phyloP scores from a whole-genome alignment of 2,113 vertebrate genomes.

The Pao palembangensis region DNA sequence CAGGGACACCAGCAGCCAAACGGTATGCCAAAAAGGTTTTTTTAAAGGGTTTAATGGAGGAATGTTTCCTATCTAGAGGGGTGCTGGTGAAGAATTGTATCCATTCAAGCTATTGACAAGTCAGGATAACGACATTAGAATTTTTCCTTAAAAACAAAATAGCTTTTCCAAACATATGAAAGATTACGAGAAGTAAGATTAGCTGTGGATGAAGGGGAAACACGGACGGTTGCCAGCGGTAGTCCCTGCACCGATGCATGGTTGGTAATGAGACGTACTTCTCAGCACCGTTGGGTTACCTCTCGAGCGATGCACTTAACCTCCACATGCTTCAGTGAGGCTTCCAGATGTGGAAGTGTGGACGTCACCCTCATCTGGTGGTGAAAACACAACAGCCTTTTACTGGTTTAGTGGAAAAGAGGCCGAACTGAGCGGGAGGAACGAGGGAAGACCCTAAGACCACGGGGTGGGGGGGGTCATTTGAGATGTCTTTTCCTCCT shows the following conservation, averaged over 20 bases:
- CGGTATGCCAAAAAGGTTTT: constrained; percentile 32
- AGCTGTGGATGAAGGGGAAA: background rate
- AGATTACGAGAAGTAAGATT: background rate
- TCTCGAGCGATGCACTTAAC: constrained; percentile 45
- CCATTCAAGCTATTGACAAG: constrained; percentile 1
- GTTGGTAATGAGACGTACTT: constrained; percentile 21
- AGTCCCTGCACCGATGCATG: constrained; percentile 21
- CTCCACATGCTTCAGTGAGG: constrained; percentile 30
- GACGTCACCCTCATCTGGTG: constrained; percentile 11
- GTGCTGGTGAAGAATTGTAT: constrained; percentile 29
- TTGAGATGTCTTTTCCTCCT: constrained; percentile 70
- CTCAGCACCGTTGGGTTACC: constrained; percentile 16
- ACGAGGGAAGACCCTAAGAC: constrained; percentile 6
- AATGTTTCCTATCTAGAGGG: constrained; percentile 29
- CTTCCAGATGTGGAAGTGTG: constrained; percentile 32
- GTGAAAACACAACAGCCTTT: constrained; percentile 39
- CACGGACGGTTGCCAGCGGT: constrained; percentile 12
- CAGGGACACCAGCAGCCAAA: constrained; percentile 33
- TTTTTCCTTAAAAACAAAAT: background rate
- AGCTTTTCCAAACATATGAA: no score
- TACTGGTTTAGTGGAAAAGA: constrained; percentile 14
- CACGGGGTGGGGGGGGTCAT: constrained; percentile 42
- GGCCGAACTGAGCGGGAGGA: constrained; percentile 8
- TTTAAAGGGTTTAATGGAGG: constrained; percentile 35
- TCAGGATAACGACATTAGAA: background rate